A percentile compares a stretch with the other conserved stretches of the same genome.
phyloP scores from a whole-genome alignment of 2,113 vertebrate genomes.

The Gavialis gangeticus region DNA sequence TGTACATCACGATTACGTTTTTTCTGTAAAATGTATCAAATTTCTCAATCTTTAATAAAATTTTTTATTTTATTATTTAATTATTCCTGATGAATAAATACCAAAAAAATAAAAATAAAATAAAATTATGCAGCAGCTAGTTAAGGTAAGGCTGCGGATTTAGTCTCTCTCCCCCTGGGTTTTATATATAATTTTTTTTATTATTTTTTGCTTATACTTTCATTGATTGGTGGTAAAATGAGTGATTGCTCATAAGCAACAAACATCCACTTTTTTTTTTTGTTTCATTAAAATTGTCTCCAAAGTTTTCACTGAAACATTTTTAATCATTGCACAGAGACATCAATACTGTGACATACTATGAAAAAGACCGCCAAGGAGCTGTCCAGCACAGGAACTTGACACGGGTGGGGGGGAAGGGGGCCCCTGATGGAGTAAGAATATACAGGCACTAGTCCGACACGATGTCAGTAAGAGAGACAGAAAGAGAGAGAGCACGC shows the following conservation, averaged over 20 bases:
- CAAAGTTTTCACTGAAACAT: conserved; percentile 77
- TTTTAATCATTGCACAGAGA: conserved; percentile 88
- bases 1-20: conserved; percentile 87
- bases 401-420: conserved; percentile 80
- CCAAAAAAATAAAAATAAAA: conserved; percentile 89
- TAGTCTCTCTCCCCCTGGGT: conserved; percentile 86
- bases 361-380: conserved; percentile 84
- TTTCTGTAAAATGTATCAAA: conserved; percentile 95
- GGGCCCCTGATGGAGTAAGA: conserved; percentile 87
- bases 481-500: conserved; percentile 84
- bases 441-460: conserved; percentile 92
- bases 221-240: conserved; percentile 81
- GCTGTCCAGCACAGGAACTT: conserved; percentile 87
- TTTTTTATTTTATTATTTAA: conserved; percentile 83
- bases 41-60: conserved; percentile 93
- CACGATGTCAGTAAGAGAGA: conserved; percentile 90
- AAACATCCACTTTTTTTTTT: conserved; percentile 77
- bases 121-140: conserved; percentile 86
- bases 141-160: conserved; percentile 90
- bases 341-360: conserved; percentile 88
- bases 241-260: conserved; percentile 85
- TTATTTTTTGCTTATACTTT: conserved; percentile 84
- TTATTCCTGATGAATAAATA: conserved; percentile 93
- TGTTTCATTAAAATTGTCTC: conserved; percentile 81
- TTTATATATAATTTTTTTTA: conserved; percentile 59